These are phyloP conservation scores for Latrodectus geometricus DNA, from an alignment of 1,140 invertebrate genomes.

Conservation along the genomic window DNA sequence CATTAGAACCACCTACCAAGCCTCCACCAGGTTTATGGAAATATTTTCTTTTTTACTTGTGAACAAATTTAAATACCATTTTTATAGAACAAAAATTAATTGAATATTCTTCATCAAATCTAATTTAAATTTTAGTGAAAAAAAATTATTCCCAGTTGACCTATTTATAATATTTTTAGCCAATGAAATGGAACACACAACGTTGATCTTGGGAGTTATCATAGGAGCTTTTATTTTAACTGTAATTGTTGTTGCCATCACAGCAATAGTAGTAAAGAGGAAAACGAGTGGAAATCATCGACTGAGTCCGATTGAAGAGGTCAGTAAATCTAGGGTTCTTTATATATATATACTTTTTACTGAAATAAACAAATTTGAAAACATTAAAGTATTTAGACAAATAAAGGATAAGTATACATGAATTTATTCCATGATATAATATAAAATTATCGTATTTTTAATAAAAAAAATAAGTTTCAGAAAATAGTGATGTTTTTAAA, in stretches of 20 bases:
- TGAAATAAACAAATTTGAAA: no score
- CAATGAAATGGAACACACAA: constrained; percentile 37
- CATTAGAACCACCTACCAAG: constrained; percentile 40
- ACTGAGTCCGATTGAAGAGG: constrained; percentile 53
- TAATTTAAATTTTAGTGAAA: background rate
- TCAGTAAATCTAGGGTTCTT: background rate
- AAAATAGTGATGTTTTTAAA: no score
- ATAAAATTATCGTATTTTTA: no score
- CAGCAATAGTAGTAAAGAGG: constrained; percentile 47
- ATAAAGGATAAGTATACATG: no score
- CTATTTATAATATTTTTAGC: constrained; percentile 8
- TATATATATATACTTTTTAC: no score
- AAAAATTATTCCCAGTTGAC: background rate
- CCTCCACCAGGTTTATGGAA: constrained; percentile 23
- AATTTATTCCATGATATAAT: no score
- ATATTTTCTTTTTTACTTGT: no score
- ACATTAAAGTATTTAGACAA: no score
- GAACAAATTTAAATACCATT: no score
- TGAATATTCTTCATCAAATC: no score
- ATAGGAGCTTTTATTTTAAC: constrained; percentile 57
- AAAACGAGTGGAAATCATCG: constrained; percentile 16
- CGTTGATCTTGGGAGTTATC: constrained; percentile 43
- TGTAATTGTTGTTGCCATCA: constrained; percentile 34
- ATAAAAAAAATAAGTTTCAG: no score
- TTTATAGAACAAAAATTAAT: no score